These are phyloP conservation scores for Xenops minutus DNA, from an alignment of 2,797 vertebrate genomes.

Conservation along the genomic window DNA sequence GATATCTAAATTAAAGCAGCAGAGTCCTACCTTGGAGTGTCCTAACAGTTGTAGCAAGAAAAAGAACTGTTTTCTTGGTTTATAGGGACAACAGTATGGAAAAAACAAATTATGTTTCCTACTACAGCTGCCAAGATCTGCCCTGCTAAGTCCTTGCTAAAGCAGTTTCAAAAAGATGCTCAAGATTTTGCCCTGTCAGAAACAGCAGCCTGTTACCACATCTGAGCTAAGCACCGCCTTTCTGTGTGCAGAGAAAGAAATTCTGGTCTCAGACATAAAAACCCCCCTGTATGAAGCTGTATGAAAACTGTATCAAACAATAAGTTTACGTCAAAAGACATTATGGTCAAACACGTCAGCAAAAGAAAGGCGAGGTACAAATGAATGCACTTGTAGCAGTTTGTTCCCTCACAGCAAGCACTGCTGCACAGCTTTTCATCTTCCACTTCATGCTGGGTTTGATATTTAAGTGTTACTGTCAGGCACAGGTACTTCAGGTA, in stretches of 20 bases:
- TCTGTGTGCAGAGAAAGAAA: background rate
- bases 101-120: background rate
- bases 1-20: conserved; percentile 28
- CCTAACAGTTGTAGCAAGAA: background rate
- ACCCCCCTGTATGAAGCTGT: background rate
- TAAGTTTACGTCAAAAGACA: background rate
- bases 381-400: background rate
- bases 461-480: background rate
- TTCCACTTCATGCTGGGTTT: background rate
- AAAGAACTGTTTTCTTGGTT: background rate
- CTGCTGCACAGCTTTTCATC: background rate
- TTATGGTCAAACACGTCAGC: background rate
- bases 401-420: background rate
- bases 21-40: background rate
- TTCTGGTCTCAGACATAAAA: background rate
- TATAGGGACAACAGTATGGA: background rate
- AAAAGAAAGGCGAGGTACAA: background rate
- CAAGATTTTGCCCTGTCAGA: background rate
- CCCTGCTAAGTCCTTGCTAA: background rate
- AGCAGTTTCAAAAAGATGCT: background rate
- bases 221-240: background rate
- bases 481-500: background rate
- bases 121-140: background rate
- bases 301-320: background rate
- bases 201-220: background rate